Evolutionary conservation across 2,888 invertebrate genomes (phyloP).

Genomic region (Atethmia centrago): DNA sequence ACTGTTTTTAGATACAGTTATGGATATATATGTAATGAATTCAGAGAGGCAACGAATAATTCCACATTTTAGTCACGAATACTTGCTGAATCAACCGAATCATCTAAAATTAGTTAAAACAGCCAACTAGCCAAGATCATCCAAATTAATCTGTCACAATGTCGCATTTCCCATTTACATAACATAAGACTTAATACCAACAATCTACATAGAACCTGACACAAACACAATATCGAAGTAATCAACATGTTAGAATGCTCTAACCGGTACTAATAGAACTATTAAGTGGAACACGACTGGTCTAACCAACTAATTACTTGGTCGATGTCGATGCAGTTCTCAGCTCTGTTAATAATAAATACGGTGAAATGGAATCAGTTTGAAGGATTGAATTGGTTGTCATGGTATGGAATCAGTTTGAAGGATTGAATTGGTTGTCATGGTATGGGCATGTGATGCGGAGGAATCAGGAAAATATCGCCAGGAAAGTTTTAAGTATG

Average conservation of each 20-base stretch:
- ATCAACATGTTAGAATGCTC: constrained; percentile 46
- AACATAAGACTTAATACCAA: constrained; percentile 45
- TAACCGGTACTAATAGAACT: constrained; percentile 40
- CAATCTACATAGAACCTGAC: constrained; percentile 30
- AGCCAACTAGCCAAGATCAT: constrained; percentile 16
- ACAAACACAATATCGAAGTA: constrained; percentile 51
- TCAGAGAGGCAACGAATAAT: neutral
- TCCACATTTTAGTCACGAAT: neutral
- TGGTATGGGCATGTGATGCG: too few relatives aligned
- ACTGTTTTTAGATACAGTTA: neutral
- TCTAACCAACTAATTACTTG: constrained; percentile 10
- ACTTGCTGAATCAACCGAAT: neutral
- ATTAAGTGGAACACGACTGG: constrained; percentile 19
- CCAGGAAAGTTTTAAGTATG: too few relatives aligned
- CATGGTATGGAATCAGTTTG: too few relatives aligned
- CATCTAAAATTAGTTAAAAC: neutral
- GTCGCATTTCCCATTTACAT: constrained; percentile 45
- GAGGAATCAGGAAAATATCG: too few relatives aligned
- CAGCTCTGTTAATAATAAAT: too few relatives aligned
- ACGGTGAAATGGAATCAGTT: too few relatives aligned
- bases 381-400: too few relatives aligned
- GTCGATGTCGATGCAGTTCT: too few relatives aligned
- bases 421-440: too few relatives aligned
- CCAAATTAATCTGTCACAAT: constrained; percentile 39
- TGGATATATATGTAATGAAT: too few relatives aligned